Conservation (phyloP, 1,140 invertebrate species). For the Zaprionus tsacasi region DNA sequence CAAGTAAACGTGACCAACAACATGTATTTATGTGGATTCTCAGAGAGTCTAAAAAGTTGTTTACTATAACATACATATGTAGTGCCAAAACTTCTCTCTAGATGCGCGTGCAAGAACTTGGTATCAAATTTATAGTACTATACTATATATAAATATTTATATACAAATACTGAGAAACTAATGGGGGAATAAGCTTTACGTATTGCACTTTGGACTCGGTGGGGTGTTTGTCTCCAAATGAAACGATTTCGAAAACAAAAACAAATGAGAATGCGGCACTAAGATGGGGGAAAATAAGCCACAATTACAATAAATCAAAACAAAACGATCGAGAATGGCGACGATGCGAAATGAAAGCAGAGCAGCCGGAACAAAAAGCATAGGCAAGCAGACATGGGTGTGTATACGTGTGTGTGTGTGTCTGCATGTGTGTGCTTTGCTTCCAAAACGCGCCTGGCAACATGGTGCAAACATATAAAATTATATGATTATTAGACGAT, state of each 20-base stretch:
- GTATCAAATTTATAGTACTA: not conserved
- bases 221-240: slow-evolving; percentile 31
- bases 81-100: slow-evolving; percentile 1
- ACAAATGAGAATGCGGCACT: slow-evolving; percentile 30
- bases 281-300: not conserved
- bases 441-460: slow-evolving; percentile 46
- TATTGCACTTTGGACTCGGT: slow-evolving; percentile 60
- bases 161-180: slow-evolving; percentile 2
- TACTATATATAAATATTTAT: slow-evolving; percentile 2
- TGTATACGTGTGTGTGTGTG: not conserved
- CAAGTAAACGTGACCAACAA: slow-evolving; percentile 58
- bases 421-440: not conserved
- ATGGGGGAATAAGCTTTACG: not conserved
- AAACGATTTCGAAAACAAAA: slow-evolving; percentile 47
- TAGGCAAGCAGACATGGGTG: slow-evolving; percentile 1
- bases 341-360: slow-evolving; percentile 20
- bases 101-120: not conserved
- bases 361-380: slow-evolving; percentile 5
- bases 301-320: slow-evolving; percentile 45
- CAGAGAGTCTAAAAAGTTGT: slow-evolving; percentile 8
- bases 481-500: slow-evolving; percentile 48
- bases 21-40: slow-evolving; percentile 41
- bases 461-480: slow-evolving; percentile 31
- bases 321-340: slow-evolving; percentile 28
- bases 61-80: not conserved